phyloP scores from a whole-genome alignment of 2,797 vertebrate genomes.

The Lepus oiostolus region DNA sequence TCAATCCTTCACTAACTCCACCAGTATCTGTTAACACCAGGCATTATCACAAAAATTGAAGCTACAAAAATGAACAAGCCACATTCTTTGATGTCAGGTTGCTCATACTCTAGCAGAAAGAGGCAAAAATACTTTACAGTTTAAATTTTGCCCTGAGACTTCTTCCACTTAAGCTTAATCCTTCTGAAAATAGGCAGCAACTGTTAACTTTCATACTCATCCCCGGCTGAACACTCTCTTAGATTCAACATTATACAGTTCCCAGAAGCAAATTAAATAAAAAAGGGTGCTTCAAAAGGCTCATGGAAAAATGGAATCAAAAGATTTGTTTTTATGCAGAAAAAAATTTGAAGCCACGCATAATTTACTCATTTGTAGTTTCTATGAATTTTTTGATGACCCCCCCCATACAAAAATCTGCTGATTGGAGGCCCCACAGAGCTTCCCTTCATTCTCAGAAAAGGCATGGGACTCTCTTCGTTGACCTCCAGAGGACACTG shows the following conservation, averaged over 20 bases:
- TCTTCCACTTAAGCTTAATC: neutral
- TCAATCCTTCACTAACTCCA: neutral
- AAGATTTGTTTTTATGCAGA: too few species aligned
- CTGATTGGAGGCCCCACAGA: neutral
- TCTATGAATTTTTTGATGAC: too few species aligned
- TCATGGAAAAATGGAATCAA: too few species aligned
- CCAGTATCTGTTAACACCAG: neutral
- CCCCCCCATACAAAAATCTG: neutral
- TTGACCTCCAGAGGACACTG: neutral
- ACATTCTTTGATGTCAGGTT: neutral
- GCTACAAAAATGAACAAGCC: neutral
- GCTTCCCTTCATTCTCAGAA: neutral
- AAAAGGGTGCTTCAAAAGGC: neutral
- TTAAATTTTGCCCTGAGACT: neutral
- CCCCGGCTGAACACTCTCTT: neutral
- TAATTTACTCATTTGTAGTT: too few species aligned
- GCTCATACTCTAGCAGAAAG: neutral
- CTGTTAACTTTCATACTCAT: neutral
- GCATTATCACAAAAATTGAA: neutral
- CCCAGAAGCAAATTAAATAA: neutral
- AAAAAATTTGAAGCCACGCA: too few species aligned
- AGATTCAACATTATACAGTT: neutral
- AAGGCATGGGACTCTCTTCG: neutral
- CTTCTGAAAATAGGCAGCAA: neutral
- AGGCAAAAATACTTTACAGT: neutral